Evolutionary conservation across 2,113 vertebrate species (phyloP), one percentile per base, ranked within the genome.

Genomic region (Piprites chloris): DNA sequence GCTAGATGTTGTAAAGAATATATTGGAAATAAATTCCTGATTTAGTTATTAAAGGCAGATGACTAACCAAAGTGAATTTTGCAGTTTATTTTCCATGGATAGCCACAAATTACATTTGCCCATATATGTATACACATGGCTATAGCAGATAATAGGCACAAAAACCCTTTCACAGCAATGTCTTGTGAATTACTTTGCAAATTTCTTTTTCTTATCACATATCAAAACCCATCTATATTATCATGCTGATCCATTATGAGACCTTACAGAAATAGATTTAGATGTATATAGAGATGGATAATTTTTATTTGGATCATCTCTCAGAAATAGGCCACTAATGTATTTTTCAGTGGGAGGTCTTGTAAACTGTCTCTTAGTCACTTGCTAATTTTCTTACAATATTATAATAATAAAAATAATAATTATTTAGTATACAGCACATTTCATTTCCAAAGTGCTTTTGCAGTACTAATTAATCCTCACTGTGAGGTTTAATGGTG

Each of bases 391-490:
- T 90, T 94, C 90, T 81, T 80, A 79, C 44, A 79, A 59, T 80
- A 67, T 88, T 95, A 84, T 80, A 95, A 79, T 89, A 94, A 87
- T 96, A 94, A 94, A 90, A 96, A 97, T 96, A 96, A 92, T 95
- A 90, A 93, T 92, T 89, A 96, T 94, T 95, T 94, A 95, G 94
- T 90, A 85, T 89, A 93, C 69, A 94, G 87, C 47, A 95, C 92
- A 96, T 96, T 97, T 97, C 83, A 95, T 96, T 95, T 96, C 93
- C 90, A 76, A 87, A 93, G 83, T 94, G 89, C 85, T 96, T 94
- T 93, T 93, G 72, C 85, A 63, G 56, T 95, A 88, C 90, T 96
- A 97, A 97, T 97, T 97, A 97, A 95, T 95, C 94, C 95, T 96
- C 76, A 90, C 94, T 94, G 93, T 90, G 91, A 91, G 59, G 85